Conservation (phyloP, 2,797 vertebrate species). For the Chelon auratus region DNA sequence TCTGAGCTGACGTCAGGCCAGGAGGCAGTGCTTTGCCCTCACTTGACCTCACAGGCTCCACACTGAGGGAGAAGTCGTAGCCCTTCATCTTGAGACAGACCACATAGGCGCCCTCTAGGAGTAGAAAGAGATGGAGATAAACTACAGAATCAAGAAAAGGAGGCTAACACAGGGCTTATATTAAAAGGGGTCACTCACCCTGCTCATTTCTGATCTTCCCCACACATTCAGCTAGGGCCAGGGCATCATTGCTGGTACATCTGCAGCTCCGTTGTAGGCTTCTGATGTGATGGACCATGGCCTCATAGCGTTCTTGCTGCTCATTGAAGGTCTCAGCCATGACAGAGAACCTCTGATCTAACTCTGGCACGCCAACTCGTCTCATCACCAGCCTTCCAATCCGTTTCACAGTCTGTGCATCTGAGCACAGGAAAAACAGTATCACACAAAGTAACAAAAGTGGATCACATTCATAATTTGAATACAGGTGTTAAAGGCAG, state of each 20-base stretch:
- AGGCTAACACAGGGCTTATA: neutral
- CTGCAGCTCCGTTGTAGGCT: conserved; percentile 64
- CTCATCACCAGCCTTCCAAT: conserved; percentile 69
- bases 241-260: conserved; percentile 44
- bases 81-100: conserved; percentile 80
- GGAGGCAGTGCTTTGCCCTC: conserved; percentile 44
- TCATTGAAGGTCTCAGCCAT: conserved; percentile 82
- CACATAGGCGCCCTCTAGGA: conserved; percentile 60
- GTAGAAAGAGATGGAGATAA: conserved; percentile 2
- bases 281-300: conserved; percentile 65
- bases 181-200: conserved; percentile 62
- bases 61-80: conserved; percentile 81
- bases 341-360: conserved; percentile 81
- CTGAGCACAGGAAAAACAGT: conserved; percentile 34
- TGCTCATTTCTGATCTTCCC: conserved; percentile 77
- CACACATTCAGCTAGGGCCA: conserved; percentile 76
- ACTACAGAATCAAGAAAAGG: neutral
- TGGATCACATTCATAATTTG: neutral
- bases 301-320: conserved; percentile 78
- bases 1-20: conserved; percentile 70
- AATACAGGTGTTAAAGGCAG: neutral
- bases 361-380: conserved; percentile 71
- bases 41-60: conserved; percentile 53
- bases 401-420: conserved; percentile 17
- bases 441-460: neutral